A percentile compares a stretch with the other conserved stretches of the same genome.
Conservation (phyloP, 2,888 invertebrate genomes). For the Pseudolycoriella hygida region DNA sequence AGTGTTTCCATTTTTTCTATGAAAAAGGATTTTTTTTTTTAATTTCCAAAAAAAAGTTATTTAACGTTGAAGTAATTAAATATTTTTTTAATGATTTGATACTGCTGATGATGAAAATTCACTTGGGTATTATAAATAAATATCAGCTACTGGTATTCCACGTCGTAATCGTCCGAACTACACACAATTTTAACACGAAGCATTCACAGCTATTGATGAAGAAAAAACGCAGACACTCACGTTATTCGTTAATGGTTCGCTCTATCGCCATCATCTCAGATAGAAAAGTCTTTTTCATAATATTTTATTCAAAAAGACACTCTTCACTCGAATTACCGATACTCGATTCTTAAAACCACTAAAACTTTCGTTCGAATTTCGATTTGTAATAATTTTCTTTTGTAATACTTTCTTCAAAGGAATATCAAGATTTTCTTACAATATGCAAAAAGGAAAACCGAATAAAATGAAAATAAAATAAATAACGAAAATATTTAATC, state of each 20-base stretch:
- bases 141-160: conserved; percentile 4
- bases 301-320: not conserved
- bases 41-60: no score
- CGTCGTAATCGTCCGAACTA: not conserved
- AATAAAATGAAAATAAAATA: not conserved
- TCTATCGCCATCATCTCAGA: not conserved
- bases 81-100: not conserved
- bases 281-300: not conserved
- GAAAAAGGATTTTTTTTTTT: no score
- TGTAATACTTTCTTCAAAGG: no score
- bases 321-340: not conserved
- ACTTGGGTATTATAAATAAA: conserved; percentile 4
- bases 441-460: not conserved
- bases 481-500: no score
- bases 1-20: no score
- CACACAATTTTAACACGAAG: not conserved
- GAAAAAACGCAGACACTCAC: conserved; percentile 1
- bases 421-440: not conserved
- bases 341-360: not conserved
- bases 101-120: conserved; percentile 1
- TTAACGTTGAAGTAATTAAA: not conserved
- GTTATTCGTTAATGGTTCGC: not conserved
- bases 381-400: no score
- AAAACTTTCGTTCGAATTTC: not conserved
- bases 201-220: not conserved